phyloP scores from a whole-genome alignment of 2,888 invertebrate genomes.

The Perizoma flavofasciatum region DNA sequence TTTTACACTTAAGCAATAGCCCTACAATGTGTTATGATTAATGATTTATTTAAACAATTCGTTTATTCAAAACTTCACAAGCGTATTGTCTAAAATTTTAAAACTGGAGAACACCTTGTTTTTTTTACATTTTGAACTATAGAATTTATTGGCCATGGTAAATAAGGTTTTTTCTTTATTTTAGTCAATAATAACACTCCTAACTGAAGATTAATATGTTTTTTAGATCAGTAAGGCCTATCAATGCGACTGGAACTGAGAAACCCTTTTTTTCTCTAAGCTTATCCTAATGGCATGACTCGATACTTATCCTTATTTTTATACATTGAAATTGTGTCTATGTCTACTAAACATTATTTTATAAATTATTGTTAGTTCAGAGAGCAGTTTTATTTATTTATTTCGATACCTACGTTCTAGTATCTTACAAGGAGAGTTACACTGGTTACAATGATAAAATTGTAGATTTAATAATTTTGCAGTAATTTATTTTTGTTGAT shows the following conservation, averaged over 20 bases:
- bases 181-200: too few relatives aligned
- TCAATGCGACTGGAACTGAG: neutral
- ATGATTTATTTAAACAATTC: too few relatives aligned
- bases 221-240: neutral
- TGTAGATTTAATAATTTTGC: too few relatives aligned
- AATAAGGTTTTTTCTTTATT: too few relatives aligned
- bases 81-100: too few relatives aligned
- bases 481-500: too few relatives aligned
- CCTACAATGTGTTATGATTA: neutral
- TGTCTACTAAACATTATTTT: slow-evolving; percentile 13
- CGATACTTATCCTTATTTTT: slow-evolving; percentile 65
- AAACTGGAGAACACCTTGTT: too few relatives aligned
- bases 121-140: neutral
- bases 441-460: too few relatives aligned
- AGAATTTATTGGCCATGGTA: too few relatives aligned
- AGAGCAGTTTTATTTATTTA: neutral
- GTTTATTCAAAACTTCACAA: neutral
- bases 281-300: slow-evolving; percentile 81
- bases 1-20: slow-evolving; percentile 12
- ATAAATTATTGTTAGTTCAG: too few relatives aligned
- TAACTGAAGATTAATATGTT: too few relatives aligned
- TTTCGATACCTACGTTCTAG: neutral
- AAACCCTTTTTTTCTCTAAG: slow-evolving; percentile 31
- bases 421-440: too few relatives aligned
- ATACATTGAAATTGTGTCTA: slow-evolving; percentile 39